A percentile compares a stretch with the other conserved stretches of the same genome.
Evolutionary conservation across 1,140 invertebrate genomes (phyloP).

Genomic region (Leptopilina boulardi): DNA sequence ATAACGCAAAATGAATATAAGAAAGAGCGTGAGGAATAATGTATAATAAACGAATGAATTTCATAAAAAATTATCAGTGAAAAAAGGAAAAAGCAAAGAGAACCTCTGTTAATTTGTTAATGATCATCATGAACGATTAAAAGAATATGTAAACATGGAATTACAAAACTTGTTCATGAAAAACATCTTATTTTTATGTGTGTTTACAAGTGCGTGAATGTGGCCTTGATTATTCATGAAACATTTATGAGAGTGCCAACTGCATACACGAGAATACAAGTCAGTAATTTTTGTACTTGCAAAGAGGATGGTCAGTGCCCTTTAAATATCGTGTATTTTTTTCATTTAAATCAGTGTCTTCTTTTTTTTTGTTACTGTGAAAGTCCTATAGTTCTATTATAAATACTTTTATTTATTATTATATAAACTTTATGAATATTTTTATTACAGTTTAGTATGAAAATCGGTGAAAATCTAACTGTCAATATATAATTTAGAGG

Average conservation of each 20-base stretch:
- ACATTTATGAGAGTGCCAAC: constrained; percentile 11
- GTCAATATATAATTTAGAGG: too few species aligned
- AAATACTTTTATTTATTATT: too few species aligned
- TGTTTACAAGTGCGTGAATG: constrained; percentile 17
- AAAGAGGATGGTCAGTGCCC: constrained; percentile 7
- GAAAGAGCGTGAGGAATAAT: too few species aligned
- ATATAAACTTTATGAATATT: too few species aligned
- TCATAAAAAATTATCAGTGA: too few species aligned
- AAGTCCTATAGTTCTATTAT: too few species aligned
- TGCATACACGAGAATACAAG: neutral
- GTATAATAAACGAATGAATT: too few species aligned
- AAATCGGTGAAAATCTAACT: too few species aligned
- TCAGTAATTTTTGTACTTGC: neutral
- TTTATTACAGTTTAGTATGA: too few species aligned
- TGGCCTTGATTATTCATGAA: constrained; percentile 13
- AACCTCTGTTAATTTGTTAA: neutral
- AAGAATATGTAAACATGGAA: neutral
- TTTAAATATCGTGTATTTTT: neutral
- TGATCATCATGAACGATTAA: neutral
- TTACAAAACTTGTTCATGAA: neutral
- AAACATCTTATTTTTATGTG: neutral
- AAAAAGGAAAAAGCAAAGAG: too few species aligned
- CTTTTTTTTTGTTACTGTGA: too few species aligned
- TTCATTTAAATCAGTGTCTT: neutral
- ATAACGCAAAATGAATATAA: too few species aligned